phyloP scores from a whole-genome alignment of 2,797 vertebrate species.

The Epinephelus malabaricus region DNA sequence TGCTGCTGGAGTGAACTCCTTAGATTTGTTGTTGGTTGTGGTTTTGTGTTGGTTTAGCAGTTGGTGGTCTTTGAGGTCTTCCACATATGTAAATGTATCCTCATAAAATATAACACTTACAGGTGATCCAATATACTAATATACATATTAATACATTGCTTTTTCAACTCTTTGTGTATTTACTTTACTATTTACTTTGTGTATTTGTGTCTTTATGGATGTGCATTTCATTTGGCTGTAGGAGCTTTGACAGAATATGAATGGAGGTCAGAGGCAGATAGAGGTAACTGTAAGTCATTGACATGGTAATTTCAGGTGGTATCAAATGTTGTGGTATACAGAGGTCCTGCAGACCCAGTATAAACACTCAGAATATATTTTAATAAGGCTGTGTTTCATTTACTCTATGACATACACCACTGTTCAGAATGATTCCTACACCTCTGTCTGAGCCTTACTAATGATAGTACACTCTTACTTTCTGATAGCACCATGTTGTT shows the following conservation, averaged over 20 bases:
- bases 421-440: no score
- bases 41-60: no score
- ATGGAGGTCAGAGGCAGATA: neutral
- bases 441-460: no score
- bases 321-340: neutral
- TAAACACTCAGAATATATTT: no score
- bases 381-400: neutral
- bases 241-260: constrained; percentile 10
- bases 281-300: constrained; percentile 7
- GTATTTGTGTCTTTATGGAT: neutral
- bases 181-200: no score
- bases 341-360: neutral
- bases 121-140: neutral
- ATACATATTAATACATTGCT: no score
- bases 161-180: neutral
- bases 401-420: no score
- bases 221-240: neutral
- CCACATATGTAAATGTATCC: neutral
- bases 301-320: neutral
- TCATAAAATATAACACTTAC: neutral
- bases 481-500: no score
- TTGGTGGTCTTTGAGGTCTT: neutral
- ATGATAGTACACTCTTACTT: no score
- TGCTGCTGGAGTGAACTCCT: no score
- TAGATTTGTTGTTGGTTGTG: no score